Evolutionary conservation across 30 jellyfish, hydroid and myxozoan genomes (phyloP).

Genomic region (Cassiopea andromeda): DNA sequence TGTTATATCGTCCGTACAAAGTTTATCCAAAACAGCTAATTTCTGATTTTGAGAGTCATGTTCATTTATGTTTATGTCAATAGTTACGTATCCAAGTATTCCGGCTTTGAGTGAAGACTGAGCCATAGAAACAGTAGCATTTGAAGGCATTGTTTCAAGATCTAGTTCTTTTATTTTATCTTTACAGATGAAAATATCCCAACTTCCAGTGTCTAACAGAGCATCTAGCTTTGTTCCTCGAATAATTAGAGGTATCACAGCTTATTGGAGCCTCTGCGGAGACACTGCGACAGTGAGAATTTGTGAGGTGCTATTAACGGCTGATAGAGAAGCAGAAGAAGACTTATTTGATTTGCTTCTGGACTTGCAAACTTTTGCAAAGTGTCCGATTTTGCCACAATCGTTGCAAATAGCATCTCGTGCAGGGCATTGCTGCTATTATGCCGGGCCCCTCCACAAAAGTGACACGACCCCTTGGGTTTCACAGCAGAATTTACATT

Average conservation of each 20-base stretch:
- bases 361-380: conserved; percentile 15
- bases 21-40: conserved; percentile 6
- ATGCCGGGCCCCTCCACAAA: conserved; percentile 26
- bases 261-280: conserved; percentile 31
- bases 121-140: conserved; percentile 50
- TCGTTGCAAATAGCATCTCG: conserved; percentile 2
- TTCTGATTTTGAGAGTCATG: not conserved
- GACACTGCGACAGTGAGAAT: conserved; percentile 2
- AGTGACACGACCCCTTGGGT: not conserved
- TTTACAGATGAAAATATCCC: conserved; percentile 19
- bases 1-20: conserved; percentile 37
- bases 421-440: conserved; percentile 17
- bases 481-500: not conserved
- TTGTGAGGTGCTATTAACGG: not conserved
- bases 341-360: not conserved
- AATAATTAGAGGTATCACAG: not conserved
- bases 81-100: conserved; percentile 18
- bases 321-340: conserved; percentile 15
- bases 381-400: conserved; percentile 15
- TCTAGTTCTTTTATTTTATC: not conserved
- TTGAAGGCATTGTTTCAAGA: not conserved
- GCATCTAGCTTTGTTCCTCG: not conserved
- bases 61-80: conserved; percentile 16
- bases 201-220: not conserved
- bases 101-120: conserved; percentile 21